Conservation (phyloP, 2,113 vertebrate genomes). For the Apus apus region DNA sequence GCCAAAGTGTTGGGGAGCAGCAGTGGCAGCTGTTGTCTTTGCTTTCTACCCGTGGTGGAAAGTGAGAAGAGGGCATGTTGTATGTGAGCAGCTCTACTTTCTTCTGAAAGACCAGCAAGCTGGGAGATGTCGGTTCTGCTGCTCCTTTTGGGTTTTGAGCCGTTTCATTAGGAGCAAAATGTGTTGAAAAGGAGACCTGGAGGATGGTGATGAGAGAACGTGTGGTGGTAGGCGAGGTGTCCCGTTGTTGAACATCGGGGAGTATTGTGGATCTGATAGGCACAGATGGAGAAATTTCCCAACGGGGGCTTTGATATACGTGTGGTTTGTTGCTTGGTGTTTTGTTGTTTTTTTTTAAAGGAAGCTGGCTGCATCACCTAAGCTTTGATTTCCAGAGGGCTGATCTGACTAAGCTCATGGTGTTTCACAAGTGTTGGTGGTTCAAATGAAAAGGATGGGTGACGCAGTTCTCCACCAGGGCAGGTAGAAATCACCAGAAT, state of each 20-base stretch:
- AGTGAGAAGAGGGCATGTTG: not conserved
- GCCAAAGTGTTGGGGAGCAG: not conserved
- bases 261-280: not conserved
- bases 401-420: not conserved
- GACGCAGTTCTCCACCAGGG: not conserved
- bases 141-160: not conserved
- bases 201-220: not conserved
- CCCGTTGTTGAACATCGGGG: not conserved
- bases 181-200: not conserved
- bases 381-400: not conserved
- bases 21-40: rapidly evolving
- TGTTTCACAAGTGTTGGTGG: not conserved
- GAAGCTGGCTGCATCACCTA: not conserved
- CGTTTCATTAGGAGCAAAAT: rapidly evolving
- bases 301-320: not conserved
- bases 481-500: not conserved
- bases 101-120: not conserved
- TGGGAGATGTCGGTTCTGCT: not conserved
- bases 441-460: not conserved
- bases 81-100: not conserved
- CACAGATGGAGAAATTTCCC: not conserved
- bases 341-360: not conserved
- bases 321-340: not conserved
- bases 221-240: not conserved
- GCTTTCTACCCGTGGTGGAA: not conserved